Base-by-base conservation (phyloP, 2,113 vertebrate species). In the Theristicus caerulescens region DNA sequence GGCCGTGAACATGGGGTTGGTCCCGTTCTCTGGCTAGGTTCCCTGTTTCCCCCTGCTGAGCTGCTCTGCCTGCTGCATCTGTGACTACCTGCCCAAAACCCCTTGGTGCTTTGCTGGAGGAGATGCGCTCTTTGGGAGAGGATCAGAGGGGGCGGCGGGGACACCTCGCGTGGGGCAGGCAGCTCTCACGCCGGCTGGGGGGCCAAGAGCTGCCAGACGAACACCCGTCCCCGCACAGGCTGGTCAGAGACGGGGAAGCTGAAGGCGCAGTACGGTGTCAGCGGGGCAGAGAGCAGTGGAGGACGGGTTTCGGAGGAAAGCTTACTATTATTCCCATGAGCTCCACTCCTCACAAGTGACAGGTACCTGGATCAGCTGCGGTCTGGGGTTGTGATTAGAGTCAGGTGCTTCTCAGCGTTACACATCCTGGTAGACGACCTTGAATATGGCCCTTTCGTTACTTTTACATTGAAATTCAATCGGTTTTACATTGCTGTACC, bases 391-490 rank as follows among this genome's bases (percentile, higher is more conserved):
- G 42, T 29, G 44, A 34, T 29, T 10, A 25, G 22, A 58, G 44
- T 34, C 51, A 29, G 58, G 27, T 71, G 42, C 51, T 72, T 79
- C 58, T 36, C 52, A 66, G 52, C 1, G 0, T 36, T 40, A 44
- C 19, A 15, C 29, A 18, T 21, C 18, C 65, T 17, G 19, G 42
- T 14, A 34, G 31, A 16, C 4, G 4, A 26, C 36, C 31, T 77
- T 26, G 10, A 46, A n/a, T 9, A 20, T 7, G 29, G 34, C 16
- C 34, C 51, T 22, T 31, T n/a, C 0, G 0, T 54, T 59, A 40
- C 34, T 59, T 65, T 40, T n/a, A 46, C 2, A 3, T 27, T 40
- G 58, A 31, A 46, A 71, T 59, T 20, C 13, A 17, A 4, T 18
- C 1, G 1, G 16, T 4, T 93, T 90, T 69, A 55, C 24, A 9